Evolutionary conservation across 2,797 vertebrate genomes (phyloP).

Genomic region (Streptopelia turtur): DNA sequence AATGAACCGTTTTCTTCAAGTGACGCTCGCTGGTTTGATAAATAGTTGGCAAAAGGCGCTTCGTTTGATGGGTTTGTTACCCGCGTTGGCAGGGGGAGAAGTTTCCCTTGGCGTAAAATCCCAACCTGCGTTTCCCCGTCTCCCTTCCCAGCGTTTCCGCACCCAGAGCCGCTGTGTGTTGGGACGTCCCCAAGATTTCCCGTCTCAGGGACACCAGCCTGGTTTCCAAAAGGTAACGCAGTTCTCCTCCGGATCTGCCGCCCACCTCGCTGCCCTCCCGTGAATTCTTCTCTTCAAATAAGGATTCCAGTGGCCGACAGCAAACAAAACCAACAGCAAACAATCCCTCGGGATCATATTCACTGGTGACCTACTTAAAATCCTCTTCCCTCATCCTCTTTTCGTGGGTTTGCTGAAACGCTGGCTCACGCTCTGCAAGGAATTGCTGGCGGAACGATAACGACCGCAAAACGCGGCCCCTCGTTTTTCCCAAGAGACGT

Average conservation of each 20-base stretch:
- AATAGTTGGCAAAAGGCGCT: neutral
- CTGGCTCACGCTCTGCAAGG: neutral
- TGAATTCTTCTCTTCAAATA: fast-evolving
- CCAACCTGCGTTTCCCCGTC: fast-evolving
- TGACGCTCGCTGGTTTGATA: fast-evolving
- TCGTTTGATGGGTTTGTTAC: neutral
- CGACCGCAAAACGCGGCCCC: neutral
- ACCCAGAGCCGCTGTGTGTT: no score
- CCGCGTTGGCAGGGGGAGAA: neutral
- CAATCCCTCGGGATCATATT: neutral
- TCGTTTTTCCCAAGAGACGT: neutral
- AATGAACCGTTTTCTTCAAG: neutral
- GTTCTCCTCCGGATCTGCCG: neutral
- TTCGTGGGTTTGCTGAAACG: neutral
- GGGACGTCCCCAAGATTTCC: neutral
- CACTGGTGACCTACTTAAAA: conserved; percentile 54
- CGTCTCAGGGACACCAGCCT: neutral
- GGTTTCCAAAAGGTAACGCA: neutral
- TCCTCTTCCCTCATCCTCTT: neutral
- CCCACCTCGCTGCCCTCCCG: neutral
- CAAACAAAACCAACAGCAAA: neutral
- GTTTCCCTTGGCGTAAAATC: neutral
- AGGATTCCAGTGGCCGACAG: neutral
- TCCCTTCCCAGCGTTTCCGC: neutral
- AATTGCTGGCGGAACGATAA: conserved; percentile 18